A percentile compares a stretch with the other conserved stretches of the same genome.
These are phyloP conservation scores for Eristalinus sepulchralis DNA, from an alignment of 2,888 invertebrate species.

Conservation along the genomic window DNA sequence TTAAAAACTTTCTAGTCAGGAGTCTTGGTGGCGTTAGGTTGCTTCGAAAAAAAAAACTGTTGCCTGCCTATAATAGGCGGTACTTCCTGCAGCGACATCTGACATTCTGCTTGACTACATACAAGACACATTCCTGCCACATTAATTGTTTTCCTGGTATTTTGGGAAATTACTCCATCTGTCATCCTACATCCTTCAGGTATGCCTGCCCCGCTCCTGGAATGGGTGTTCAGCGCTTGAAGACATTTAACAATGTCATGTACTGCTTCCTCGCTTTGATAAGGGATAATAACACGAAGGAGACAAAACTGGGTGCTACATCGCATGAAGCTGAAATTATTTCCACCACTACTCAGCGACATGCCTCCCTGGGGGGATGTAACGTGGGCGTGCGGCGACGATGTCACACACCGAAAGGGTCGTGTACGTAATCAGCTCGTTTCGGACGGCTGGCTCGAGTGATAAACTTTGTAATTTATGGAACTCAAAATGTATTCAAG, in stretches of 20 bases:
- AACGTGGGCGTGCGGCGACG: background rate
- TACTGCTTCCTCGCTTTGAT: slow-evolving; percentile 50
- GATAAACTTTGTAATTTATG: slow-evolving; percentile 69
- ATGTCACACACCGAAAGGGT: slow-evolving; percentile 28
- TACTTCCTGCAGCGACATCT: background rate
- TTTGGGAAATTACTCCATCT: slow-evolving; percentile 48
- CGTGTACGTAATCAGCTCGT: slow-evolving; percentile 54
- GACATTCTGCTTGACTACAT: background rate
- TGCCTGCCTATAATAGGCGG: too few relatives aligned
- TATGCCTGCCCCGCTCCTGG: slow-evolving; percentile 1
- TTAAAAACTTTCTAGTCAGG: background rate
- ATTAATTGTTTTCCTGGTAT: slow-evolving; percentile 41
- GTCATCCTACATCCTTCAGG: slow-evolving; percentile 41
- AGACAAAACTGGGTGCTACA: slow-evolving; percentile 59
- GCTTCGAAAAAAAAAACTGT: too few relatives aligned
- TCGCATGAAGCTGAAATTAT: slow-evolving; percentile 61
- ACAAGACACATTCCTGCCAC: slow-evolving; percentile 4
- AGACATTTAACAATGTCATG: slow-evolving; percentile 68
- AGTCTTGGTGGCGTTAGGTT: background rate
- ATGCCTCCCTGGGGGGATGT: slow-evolving; percentile 52
- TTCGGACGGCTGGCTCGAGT: slow-evolving; percentile 50
- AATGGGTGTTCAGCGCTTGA: slow-evolving; percentile 13
- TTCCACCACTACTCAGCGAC: slow-evolving; percentile 42
- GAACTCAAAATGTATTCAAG: slow-evolving; percentile 54
- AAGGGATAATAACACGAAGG: slow-evolving; percentile 55